Evolutionary conservation across 2,888 invertebrate species (phyloP).

Genomic region (Calephelis perditalis): DNA sequence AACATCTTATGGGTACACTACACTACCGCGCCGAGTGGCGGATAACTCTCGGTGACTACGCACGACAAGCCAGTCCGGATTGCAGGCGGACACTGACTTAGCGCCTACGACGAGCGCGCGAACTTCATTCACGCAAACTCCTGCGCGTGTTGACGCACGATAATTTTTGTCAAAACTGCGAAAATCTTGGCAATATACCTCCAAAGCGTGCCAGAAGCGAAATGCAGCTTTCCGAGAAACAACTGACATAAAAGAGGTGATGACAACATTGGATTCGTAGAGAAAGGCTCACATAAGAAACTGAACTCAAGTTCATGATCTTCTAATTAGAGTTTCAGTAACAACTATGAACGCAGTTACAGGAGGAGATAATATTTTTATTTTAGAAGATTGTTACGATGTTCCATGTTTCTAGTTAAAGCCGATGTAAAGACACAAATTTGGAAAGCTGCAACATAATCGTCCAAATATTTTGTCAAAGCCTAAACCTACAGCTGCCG

Average conservation of each 20-base stretch:
- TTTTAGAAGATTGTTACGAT: too few species aligned
- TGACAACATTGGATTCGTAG: constrained; percentile 24
- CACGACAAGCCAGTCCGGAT: constrained; percentile 45
- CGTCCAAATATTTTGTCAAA: too few species aligned
- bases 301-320: constrained; percentile 21
- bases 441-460: too few species aligned
- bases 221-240: constrained; percentile 46
- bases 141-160: constrained; percentile 33
- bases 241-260: constrained; percentile 27
- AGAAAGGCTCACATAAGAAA: constrained; percentile 9
- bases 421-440: too few species aligned
- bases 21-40: constrained; percentile 55
- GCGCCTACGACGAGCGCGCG: constrained; percentile 32
- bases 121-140: constrained; percentile 31
- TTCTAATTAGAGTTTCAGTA: neutral
- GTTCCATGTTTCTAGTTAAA: too few species aligned
- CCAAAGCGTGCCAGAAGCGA: constrained; percentile 35
- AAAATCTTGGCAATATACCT: constrained; percentile 50
- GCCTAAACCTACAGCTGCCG: too few species aligned
- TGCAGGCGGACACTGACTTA: constrained; percentile 60
- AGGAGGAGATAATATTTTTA: too few species aligned
- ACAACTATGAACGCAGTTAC: too few species aligned
- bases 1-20: constrained; percentile 62
- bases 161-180: constrained; percentile 39
- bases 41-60: constrained; percentile 38